Evolutionary conservation across 1,140 invertebrate species (phyloP), one percentile per base, ranked within the genome.

Genomic region (Prorops nasuta): DNA sequence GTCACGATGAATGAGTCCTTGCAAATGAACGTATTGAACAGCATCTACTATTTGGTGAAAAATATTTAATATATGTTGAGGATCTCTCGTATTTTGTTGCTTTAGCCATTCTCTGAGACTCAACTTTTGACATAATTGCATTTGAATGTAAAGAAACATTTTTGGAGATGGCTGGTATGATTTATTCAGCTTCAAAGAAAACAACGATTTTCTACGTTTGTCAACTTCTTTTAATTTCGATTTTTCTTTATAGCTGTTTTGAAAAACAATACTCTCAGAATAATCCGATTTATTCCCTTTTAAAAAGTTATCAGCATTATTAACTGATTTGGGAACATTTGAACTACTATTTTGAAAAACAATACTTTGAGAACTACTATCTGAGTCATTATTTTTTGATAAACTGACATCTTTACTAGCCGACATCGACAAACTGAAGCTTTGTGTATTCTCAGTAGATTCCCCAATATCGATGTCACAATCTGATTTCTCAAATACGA

Each of bases 1-100:
- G 79, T 98, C 95, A 43, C 95, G 81, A 76, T 98, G 95, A 70
- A 98, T 98, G 0, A 98, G 80, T 3, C 91, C 90, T 58, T 88
- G 86, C 0, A 87, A 70, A 78, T 98, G 96, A 0, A 98, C 90
- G 79, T 98, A 98, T 50, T 96, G 90, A 6, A 98, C 94, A 18
- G 94, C 96, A 52, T 88, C 83, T 1, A 96, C 86, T 63, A 98
- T 97, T 76, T 98, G 94, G 62, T 87, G 82, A 78, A 98, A 98
- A 47, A 97, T 88, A 41, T 83, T 80, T 18, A 91, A 78, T 16
- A 90, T 80, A 61, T 81, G 63, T 1, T 45, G 55, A 28, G 71
- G 59, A 64, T 86, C 63, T 40, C 83, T 61, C 4, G 64, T 28
- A 18, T 40, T 54, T 28, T 79, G 75, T 10, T 77, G 76, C 38